Conservation (phyloP, 2,888 invertebrate genomes). For the Drosophila melanosoma region DNA sequence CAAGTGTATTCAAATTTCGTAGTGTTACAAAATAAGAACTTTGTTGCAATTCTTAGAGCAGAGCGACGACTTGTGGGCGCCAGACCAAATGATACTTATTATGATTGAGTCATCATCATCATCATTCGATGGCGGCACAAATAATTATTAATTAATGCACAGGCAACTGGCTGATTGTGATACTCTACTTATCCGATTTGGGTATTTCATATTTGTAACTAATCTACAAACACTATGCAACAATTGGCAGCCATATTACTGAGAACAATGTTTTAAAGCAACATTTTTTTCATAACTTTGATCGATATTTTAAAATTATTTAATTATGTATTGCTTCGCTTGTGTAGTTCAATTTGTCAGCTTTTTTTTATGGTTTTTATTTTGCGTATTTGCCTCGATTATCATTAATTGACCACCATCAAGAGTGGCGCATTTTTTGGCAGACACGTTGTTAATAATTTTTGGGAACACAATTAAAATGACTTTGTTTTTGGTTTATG, state of each 20-base stretch:
- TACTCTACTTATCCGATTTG: background rate
- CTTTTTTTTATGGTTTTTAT: conserved; percentile 18
- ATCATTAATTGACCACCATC: conserved; percentile 42
- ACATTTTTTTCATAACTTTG: background rate
- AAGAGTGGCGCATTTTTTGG: conserved; percentile 32
- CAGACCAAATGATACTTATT: conserved; percentile 53
- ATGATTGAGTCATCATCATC: conserved; percentile 49
- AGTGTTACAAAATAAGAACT: background rate
- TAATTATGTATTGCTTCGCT: conserved; percentile 4
- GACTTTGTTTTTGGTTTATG: conserved; percentile 57
- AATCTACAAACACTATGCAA: background rate
- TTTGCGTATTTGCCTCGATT: conserved; percentile 8
- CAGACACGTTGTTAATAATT: conserved; percentile 41
- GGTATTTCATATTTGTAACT: background rate
- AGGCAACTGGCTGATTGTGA: conserved; percentile 32
- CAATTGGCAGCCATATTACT: background rate
- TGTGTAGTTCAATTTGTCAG: conserved; percentile 13
- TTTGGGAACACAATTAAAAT: conserved; percentile 55
- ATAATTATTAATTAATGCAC: conserved; percentile 63
- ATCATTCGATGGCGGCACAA: conserved; percentile 50
- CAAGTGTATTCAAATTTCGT: conserved; percentile 8
- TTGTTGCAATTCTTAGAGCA: conserved; percentile 4
- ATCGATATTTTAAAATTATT: background rate
- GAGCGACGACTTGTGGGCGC: conserved; percentile 38
- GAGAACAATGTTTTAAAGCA: background rate